These are phyloP conservation scores for Dendrocincla fuliginosa DNA, from an alignment of 2,797 vertebrate species.

Conservation along the genomic window DNA sequence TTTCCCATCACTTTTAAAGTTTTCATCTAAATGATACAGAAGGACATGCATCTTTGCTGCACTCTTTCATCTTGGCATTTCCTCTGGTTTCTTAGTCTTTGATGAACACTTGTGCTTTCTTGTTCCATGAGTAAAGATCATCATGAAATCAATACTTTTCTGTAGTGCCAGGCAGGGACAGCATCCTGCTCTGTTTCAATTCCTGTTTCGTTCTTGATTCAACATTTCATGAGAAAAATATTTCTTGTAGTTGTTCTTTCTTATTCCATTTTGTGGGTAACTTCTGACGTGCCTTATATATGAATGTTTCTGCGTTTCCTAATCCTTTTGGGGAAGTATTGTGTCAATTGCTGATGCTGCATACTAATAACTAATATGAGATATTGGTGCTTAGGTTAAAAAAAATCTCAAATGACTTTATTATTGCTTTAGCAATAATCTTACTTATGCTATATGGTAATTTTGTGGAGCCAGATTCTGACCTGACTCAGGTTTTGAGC, in stretches of 20 bases:
- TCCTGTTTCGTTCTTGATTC: constrained; percentile 10
- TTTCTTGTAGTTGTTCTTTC: background rate
- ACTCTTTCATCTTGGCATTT: constrained; percentile 16
- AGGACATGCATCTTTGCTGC: background rate
- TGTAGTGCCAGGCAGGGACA: background rate
- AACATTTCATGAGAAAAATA: background rate
- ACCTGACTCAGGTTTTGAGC: background rate
- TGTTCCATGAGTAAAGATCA: background rate
- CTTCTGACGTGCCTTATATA: background rate
- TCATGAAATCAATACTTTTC: background rate
- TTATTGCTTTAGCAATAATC: background rate
- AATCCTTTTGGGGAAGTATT: background rate
- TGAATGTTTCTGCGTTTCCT: background rate
- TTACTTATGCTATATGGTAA: background rate
- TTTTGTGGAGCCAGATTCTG: background rate
- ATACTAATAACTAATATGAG: background rate
- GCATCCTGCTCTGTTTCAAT: background rate
- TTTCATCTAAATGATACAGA: background rate
- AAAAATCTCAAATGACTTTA: background rate
- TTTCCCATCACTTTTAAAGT: background rate
- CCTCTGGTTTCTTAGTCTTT: background rate
- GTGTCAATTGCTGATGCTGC: background rate
- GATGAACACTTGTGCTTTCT: background rate
- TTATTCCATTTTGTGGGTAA: background rate
- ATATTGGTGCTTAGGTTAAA: background rate